phyloP scores from a whole-genome alignment of 1,140 invertebrate genomes.

The Battus philenor region DNA sequence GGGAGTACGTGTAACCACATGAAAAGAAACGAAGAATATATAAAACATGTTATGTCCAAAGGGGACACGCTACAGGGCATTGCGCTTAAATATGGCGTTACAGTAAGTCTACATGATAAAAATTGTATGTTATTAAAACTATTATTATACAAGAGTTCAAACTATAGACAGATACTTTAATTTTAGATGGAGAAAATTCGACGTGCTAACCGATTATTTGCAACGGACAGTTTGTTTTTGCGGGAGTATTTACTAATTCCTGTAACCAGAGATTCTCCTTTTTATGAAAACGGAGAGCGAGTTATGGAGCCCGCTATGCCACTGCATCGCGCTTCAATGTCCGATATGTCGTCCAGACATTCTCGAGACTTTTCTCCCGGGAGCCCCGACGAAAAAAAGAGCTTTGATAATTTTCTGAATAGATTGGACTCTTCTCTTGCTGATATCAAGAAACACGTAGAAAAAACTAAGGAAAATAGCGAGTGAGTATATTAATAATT shows the following conservation, averaged over 20 bases:
- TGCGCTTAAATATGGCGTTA: slow-evolving; percentile 93
- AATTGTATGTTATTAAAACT: slow-evolving; percentile 51
- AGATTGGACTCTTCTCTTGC: slow-evolving; percentile 92
- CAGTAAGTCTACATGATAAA: slow-evolving; percentile 81
- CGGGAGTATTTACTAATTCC: slow-evolving; percentile 89
- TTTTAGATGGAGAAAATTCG: slow-evolving; percentile 93
- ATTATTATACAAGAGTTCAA: slow-evolving; percentile 29
- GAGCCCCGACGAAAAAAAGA: slow-evolving; percentile 82
- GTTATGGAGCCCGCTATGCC: slow-evolving; percentile 46
- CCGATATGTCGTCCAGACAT: slow-evolving; percentile 70
- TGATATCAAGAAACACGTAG: slow-evolving; percentile 89
- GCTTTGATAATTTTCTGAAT: slow-evolving; percentile 88
- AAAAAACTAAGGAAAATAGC: slow-evolving; percentile 85
- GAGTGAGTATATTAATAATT: slow-evolving; percentile 80
- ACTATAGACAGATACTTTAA: slow-evolving; percentile 24
- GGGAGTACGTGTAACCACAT: slow-evolving; percentile 88
- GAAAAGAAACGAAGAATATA: slow-evolving; percentile 81
- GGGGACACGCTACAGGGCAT: slow-evolving; percentile 95
- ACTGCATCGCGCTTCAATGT: slow-evolving; percentile 73
- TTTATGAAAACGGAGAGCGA: slow-evolving; percentile 74
- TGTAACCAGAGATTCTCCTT: slow-evolving; percentile 79
- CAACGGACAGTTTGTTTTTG: slow-evolving; percentile 92
- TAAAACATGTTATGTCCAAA: slow-evolving; percentile 87
- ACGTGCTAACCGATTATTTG: slow-evolving; percentile 90
- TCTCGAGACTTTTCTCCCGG: slow-evolving; percentile 71